A percentile compares a stretch with the other conserved stretches of the same genome.
phyloP scores from a whole-genome alignment of 2,797 vertebrate genomes.

The Apogon talboti region DNA sequence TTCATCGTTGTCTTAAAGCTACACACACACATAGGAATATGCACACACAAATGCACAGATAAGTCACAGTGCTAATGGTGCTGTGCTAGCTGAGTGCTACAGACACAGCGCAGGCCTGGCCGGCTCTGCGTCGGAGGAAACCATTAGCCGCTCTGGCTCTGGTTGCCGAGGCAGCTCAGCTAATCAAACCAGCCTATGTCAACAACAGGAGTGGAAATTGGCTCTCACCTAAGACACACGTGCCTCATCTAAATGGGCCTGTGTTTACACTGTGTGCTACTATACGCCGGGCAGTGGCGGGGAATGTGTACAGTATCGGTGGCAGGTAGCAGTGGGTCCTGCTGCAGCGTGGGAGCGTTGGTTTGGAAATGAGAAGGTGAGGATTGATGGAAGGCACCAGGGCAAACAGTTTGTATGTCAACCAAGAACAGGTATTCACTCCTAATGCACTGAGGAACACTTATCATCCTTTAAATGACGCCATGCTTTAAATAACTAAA shows the following conservation, averaged over 20 bases:
- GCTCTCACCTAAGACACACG: slow-evolving; percentile 52
- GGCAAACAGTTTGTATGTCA: slow-evolving; percentile 1
- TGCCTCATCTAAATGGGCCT: slow-evolving; percentile 47
- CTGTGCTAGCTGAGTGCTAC: slow-evolving; percentile 47
- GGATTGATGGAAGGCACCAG: slow-evolving; percentile 46
- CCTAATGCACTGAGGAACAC: not conserved
- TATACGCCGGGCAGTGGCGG: slow-evolving; percentile 28
- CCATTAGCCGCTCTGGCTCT: slow-evolving; percentile 58
- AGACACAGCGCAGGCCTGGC: slow-evolving; percentile 62
- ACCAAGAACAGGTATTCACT: slow-evolving; percentile 6
- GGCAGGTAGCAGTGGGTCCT: slow-evolving; percentile 30
- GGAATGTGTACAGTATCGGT: slow-evolving; percentile 34
- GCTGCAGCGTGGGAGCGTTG: slow-evolving; percentile 5
- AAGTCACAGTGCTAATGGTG: slow-evolving; percentile 24
- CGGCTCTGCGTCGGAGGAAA: slow-evolving; percentile 54
- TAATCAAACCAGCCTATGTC: slow-evolving; percentile 70
- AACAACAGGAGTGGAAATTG: slow-evolving; percentile 60
- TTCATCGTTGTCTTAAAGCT: slow-evolving; percentile 33
- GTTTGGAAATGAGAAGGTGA: slow-evolving; percentile 56
- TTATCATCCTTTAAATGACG: slow-evolving; percentile 12
- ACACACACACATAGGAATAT: not conserved
- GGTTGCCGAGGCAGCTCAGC: slow-evolving; percentile 34
- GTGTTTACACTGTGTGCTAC: slow-evolving; percentile 59
- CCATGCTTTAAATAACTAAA: too few species aligned
- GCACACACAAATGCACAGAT: slow-evolving; percentile 1